Percentiles rank a stretch among this genome's conserved stretches.
Conservation (phyloP, 2,888 invertebrate species). For the Psococerastis gibbosa region DNA sequence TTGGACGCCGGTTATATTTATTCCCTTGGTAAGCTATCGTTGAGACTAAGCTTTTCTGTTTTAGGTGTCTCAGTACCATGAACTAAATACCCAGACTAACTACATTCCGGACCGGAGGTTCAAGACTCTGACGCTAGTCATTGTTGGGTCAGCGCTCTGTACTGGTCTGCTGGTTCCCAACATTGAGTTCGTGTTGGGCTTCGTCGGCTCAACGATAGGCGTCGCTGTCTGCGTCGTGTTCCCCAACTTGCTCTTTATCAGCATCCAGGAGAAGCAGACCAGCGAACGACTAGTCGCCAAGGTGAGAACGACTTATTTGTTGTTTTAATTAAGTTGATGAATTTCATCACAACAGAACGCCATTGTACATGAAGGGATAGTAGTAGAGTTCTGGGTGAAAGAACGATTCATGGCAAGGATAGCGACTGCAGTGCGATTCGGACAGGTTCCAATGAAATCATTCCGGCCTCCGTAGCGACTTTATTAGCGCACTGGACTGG, state of each 20-base stretch:
- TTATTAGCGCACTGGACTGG: too few relatives aligned
- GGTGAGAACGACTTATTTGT: too few relatives aligned
- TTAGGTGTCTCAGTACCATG: slow-evolving; percentile 43
- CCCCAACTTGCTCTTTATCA: slow-evolving; percentile 77
- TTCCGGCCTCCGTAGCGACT: too few relatives aligned
- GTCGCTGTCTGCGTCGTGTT: slow-evolving; percentile 83
- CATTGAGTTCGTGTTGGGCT: slow-evolving; percentile 81
- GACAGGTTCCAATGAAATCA: too few relatives aligned
- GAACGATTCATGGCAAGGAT: too few relatives aligned
- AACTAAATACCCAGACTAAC: slow-evolving; percentile 21
- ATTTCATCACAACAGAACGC: too few relatives aligned
- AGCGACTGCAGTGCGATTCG: too few relatives aligned
- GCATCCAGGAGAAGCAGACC: slow-evolving; percentile 63
- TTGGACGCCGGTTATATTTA: too few relatives aligned
- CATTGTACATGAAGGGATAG: too few relatives aligned
- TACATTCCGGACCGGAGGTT: slow-evolving; percentile 75
- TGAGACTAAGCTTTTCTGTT: slow-evolving; percentile 6
- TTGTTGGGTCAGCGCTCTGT: slow-evolving; percentile 54
- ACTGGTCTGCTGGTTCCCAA: slow-evolving; percentile 80
- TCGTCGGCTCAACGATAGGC: slow-evolving; percentile 91
- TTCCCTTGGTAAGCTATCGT: too few relatives aligned
- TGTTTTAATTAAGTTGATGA: slow-evolving; percentile 6
- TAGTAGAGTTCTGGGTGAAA: too few relatives aligned
- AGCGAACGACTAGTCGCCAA: slow-evolving; percentile 69
- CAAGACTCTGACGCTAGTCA: slow-evolving; percentile 59